Percentiles rank a stretch among this genome's conserved stretches.
These are phyloP conservation scores for Sturmia bella DNA, from an alignment of 2,888 invertebrate species.

Conservation along the genomic window DNA sequence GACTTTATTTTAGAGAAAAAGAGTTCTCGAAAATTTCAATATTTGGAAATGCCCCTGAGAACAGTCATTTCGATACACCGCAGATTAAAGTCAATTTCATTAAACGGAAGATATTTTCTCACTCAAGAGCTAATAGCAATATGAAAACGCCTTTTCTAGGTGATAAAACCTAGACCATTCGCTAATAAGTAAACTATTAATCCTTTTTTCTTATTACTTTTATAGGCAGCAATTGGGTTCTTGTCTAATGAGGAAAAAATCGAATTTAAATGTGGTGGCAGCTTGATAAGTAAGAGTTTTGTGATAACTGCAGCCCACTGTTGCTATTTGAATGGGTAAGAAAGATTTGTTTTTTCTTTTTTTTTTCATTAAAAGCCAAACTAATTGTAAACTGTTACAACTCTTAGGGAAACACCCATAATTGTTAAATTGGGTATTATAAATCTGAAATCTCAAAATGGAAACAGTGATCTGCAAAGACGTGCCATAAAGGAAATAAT, in stretches of 20 bases:
- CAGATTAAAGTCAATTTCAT: too few relatives aligned
- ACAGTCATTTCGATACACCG: too few relatives aligned
- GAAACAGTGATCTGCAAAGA: conserved; percentile 79
- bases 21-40: too few relatives aligned
- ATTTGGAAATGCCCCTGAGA: too few relatives aligned
- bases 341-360: neutral
- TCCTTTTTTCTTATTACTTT: neutral
- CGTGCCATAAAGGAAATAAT: conserved; percentile 79
- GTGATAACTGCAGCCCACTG: conserved; percentile 79
- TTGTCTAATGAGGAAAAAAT: conserved; percentile 70
- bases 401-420: conserved; percentile 76
- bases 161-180: too few relatives aligned
- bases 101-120: too few relatives aligned
- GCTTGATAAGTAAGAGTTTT: conserved; percentile 75
- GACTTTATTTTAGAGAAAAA: too few relatives aligned
- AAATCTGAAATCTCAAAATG: conserved; percentile 79
- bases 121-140: too few relatives aligned
- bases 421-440: conserved; percentile 83
- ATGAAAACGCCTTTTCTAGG: too few relatives aligned
- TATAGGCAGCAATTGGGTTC: conserved; percentile 77
- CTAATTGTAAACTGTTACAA: neutral
- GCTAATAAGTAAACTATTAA: neutral
- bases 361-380: neutral
- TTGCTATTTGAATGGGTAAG: conserved; percentile 74
- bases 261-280: conserved; percentile 78